These are phyloP conservation scores for Zele albiditarsus DNA, from an alignment of 2,888 invertebrate species.

Conservation along the genomic window DNA sequence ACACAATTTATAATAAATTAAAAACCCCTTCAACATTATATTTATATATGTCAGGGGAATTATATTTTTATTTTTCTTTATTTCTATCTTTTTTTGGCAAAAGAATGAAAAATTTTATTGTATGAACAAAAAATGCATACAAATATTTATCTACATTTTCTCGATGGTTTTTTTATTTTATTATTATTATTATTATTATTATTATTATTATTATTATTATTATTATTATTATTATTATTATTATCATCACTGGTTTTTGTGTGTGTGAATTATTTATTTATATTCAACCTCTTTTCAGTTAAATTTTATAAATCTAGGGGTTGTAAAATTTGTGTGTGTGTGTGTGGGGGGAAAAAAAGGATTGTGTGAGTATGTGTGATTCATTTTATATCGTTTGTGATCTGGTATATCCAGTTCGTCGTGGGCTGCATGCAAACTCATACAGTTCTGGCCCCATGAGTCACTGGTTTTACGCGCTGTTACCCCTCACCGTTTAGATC, in stretches of 20 bases:
- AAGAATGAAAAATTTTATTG: not conserved
- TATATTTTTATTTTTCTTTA: not conserved
- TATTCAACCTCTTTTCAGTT: not conserved
- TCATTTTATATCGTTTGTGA: constrained; percentile 9
- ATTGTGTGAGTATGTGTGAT: constrained; percentile 8
- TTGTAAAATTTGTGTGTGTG: not conserved
- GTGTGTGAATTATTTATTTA: constrained; percentile 1
- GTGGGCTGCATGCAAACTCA: constrained; percentile 12
- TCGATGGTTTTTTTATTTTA: not conserved
- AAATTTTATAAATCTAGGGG: not conserved
- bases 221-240: not conserved
- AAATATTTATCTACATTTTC: not conserved
- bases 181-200: not conserved
- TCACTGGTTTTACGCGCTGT: constrained; percentile 42
- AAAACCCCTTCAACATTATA: not conserved
- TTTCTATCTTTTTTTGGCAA: not conserved
- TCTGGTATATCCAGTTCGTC: not conserved
- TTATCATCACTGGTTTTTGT: not conserved
- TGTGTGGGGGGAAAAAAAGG: not conserved
- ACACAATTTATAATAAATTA: not conserved
- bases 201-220: not conserved
- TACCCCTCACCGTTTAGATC: constrained; percentile 31
- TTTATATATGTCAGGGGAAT: not conserved
- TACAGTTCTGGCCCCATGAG: constrained; percentile 39
- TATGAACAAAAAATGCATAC: not conserved